Conservation (phyloP, 2,888 invertebrate species). For the Ctena decussata region DNA sequence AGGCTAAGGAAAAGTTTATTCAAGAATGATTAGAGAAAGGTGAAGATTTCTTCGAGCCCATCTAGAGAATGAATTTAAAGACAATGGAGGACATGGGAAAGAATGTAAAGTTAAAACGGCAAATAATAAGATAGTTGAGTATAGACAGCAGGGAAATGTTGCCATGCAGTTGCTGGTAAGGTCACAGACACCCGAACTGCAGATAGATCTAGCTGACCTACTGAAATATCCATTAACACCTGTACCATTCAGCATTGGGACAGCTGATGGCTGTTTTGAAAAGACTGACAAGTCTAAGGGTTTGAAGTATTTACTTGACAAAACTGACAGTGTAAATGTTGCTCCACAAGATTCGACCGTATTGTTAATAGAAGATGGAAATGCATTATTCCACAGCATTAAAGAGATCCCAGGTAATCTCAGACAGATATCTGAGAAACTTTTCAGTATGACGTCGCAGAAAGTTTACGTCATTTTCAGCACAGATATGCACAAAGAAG, state of each 20-base stretch:
- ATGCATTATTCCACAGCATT: constrained; percentile 43
- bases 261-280: constrained; percentile 25
- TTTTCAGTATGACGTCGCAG: constrained; percentile 41
- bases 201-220: neutral
- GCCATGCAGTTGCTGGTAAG: constrained; percentile 30
- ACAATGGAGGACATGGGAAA: constrained; percentile 40
- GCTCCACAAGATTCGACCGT: neutral
- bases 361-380: constrained; percentile 34
- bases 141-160: constrained; percentile 42
- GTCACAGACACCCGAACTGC: neutral
- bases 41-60: constrained; percentile 47
- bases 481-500: constrained; percentile 22
- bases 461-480: constrained; percentile 36
- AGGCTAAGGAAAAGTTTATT: constrained; percentile 21
- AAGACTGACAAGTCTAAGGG: constrained; percentile 40
- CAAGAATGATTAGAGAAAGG: constrained; percentile 18
- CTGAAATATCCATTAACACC: neutral
- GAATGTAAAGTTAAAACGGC: constrained; percentile 29
- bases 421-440: constrained; percentile 20
- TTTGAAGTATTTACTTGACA: neutral
- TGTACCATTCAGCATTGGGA: constrained; percentile 35
- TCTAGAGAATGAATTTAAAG: constrained; percentile 35
- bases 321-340: neutral
- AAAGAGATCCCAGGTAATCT: constrained; percentile 36
- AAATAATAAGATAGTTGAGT: constrained; percentile 32